phyloP scores from a whole-genome alignment of 2,113 vertebrate species.

The Platycercus adscitus region DNA sequence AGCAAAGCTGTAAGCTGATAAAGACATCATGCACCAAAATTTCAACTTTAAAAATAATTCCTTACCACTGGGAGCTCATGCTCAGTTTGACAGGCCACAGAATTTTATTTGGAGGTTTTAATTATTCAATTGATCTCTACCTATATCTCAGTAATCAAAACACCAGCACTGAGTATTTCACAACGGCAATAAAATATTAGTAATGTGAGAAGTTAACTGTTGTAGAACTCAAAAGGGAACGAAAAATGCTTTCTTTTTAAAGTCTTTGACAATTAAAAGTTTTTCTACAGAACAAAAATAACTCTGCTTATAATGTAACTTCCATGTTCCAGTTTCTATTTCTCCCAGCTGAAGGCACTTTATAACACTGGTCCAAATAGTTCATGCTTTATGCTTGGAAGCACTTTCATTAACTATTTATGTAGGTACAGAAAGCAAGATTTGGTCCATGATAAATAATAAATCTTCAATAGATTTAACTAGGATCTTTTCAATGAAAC shows the following conservation, averaged over 20 bases:
- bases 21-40: constrained; percentile 57
- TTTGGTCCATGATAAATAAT: constrained; percentile 67
- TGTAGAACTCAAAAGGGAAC: constrained; percentile 53
- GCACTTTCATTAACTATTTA: constrained; percentile 70
- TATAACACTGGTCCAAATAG: constrained; percentile 46
- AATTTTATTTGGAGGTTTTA: constrained; percentile 90
- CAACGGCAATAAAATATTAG: constrained; percentile 86
- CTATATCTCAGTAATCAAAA: constrained; percentile 85
- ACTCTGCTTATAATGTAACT: constrained; percentile 57
- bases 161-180: constrained; percentile 80
- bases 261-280: constrained; percentile 63
- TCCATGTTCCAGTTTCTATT: constrained; percentile 52
- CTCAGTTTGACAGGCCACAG: constrained; percentile 81
- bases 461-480: constrained; percentile 53
- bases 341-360: constrained; percentile 66
- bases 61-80: constrained; percentile 78
- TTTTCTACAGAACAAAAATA: constrained; percentile 50
- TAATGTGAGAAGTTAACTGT: constrained; percentile 59
- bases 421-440: constrained; percentile 62
- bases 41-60: constrained; percentile 79
- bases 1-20: constrained; percentile 67
- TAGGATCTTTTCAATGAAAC: constrained; percentile 34
- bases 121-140: constrained; percentile 90
- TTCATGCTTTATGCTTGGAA: constrained; percentile 66
- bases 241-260: constrained; percentile 62